Evolutionary conservation across 2,113 vertebrate genomes (phyloP).

Genomic region (Brachirus orientalis): DNA sequence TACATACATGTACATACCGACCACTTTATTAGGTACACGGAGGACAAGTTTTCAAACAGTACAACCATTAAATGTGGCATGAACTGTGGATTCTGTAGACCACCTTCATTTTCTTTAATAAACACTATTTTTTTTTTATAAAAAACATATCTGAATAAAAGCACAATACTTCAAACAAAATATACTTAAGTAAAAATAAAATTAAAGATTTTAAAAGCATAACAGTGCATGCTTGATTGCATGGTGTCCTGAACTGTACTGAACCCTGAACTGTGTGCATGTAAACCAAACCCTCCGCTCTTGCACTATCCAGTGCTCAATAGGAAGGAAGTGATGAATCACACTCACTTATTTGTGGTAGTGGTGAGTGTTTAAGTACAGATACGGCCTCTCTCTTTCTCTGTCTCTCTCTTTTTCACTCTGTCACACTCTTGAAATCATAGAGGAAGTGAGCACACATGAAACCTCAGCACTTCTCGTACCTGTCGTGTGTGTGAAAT

Average conservation of each 20-base stretch:
- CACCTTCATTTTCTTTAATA: no score
- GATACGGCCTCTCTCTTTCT: slow-evolving; percentile 41
- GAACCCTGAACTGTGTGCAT: slow-evolving; percentile 3
- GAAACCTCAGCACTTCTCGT: slow-evolving; percentile 67
- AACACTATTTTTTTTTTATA: no score
- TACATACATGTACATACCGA: no score
- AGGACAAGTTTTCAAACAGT: no score
- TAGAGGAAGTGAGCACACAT: slow-evolving; percentile 66
- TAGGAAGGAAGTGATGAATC: slow-evolving; percentile 81
- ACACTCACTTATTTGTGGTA: slow-evolving; percentile 71
- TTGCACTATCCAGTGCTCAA: slow-evolving; percentile 60
- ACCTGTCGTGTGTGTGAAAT: slow-evolving; percentile 45
- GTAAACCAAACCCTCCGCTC: slow-evolving; percentile 46
- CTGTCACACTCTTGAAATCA: slow-evolving; percentile 52
- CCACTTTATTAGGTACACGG: no score
- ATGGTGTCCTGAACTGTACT: slow-evolving; percentile 36
- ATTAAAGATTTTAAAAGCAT: no score
- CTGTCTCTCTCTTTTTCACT: slow-evolving; percentile 1
- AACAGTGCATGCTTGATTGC: slow-evolving; percentile 13
- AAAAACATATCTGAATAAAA: no score
- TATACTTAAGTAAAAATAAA: no score
- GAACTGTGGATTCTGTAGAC: no score
- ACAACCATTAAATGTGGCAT: no score
- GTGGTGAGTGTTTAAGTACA: slow-evolving; percentile 61
- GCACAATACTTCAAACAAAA: no score